phyloP scores from a whole-genome alignment of 1,140 invertebrate species.

The Scaptomyza montana region DNA sequence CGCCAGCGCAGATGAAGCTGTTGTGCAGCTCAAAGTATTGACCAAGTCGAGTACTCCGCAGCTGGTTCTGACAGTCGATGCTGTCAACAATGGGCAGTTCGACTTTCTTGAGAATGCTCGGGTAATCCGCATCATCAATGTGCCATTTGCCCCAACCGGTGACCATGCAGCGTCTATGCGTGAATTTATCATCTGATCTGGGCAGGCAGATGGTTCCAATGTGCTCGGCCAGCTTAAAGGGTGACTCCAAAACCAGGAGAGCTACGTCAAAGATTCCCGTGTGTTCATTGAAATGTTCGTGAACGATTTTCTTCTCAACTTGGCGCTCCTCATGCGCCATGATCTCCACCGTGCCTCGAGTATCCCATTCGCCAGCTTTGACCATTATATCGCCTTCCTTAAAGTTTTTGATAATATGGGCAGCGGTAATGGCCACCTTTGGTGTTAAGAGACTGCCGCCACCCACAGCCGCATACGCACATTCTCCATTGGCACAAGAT shows the following conservation, averaged over 20 bases:
- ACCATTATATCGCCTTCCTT: not conserved
- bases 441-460: conserved; percentile 87
- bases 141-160: conserved; percentile 46
- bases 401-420: conserved; percentile 85
- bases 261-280: not conserved
- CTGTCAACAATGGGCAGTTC: conserved; percentile 84
- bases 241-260: not conserved
- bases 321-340: not conserved
- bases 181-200: not conserved
- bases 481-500: too few species aligned
- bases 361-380: conserved; percentile 51
- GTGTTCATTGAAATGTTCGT: not conserved
- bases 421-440: conserved; percentile 87
- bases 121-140: not conserved
- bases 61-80: conserved; percentile 80
- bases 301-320: not conserved
- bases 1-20: conserved; percentile 85
- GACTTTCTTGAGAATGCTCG: conserved; percentile 86
- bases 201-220: conserved; percentile 48
- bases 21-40: conserved; percentile 83
- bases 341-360: not conserved
- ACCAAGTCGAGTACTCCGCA: conserved; percentile 84
- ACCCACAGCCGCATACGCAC: not conserved
- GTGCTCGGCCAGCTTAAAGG: conserved; percentile 8
- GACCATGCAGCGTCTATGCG: conserved; percentile 14